Percentiles rank a stretch among this genome's conserved stretches.
Evolutionary conservation across 2,113 vertebrate genomes (phyloP).

Genomic region (Muscicapa adusta): DNA sequence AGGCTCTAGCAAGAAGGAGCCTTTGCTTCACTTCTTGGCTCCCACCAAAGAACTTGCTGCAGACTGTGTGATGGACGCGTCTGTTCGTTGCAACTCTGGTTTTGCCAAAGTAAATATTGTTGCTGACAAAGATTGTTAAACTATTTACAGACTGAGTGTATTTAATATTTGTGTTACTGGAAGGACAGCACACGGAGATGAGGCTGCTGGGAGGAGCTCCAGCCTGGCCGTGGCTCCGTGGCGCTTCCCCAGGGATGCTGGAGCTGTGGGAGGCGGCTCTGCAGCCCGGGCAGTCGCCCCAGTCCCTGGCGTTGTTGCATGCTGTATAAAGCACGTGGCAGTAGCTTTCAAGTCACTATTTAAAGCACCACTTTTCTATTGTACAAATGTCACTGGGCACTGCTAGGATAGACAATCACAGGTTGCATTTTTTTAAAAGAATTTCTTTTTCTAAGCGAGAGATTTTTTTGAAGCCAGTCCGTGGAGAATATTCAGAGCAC

Average conservation of each 20-base stretch:
- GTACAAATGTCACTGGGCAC: slow-evolving; percentile 81
- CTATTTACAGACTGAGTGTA: slow-evolving; percentile 55
- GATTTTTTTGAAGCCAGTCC: slow-evolving; percentile 61
- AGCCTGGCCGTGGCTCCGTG: not conserved
- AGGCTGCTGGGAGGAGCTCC: not conserved
- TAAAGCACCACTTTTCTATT: slow-evolving; percentile 71
- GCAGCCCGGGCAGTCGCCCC: not conserved
- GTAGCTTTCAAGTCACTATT: slow-evolving; percentile 59
- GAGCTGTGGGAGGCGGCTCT: not conserved
- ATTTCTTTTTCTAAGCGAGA: slow-evolving; percentile 65
- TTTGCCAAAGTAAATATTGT: slow-evolving; percentile 59
- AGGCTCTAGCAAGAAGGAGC: not conserved
- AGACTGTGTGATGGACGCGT: not conserved
- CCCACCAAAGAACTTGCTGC: slow-evolving; percentile 42
- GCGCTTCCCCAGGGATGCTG: not conserved
- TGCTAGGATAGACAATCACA: slow-evolving; percentile 76
- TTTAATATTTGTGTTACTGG: slow-evolving; percentile 69
- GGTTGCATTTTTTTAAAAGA: slow-evolving; percentile 62
- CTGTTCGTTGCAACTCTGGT: not conserved
- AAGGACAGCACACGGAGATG: slow-evolving; percentile 39
- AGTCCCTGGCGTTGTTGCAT: slow-evolving; percentile 37
- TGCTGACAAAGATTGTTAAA: slow-evolving; percentile 59
- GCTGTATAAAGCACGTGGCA: slow-evolving; percentile 62
- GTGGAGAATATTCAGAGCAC: slow-evolving; percentile 60
- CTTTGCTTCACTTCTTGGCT: slow-evolving; percentile 31